These are phyloP conservation scores for Catocala fraxini DNA, from an alignment of 2,888 invertebrate species.

Conservation along the genomic window DNA sequence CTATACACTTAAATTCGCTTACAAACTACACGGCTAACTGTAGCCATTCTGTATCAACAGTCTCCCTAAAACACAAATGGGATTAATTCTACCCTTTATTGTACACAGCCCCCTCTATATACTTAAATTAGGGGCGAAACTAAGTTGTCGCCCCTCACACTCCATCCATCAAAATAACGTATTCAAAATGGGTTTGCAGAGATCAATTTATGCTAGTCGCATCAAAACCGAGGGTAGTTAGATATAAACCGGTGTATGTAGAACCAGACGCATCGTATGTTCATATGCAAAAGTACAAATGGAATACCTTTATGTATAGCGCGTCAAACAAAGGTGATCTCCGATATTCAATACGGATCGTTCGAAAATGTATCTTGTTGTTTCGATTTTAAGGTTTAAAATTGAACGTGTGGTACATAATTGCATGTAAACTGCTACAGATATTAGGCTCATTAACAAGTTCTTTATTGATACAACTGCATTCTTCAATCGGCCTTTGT, in stretches of 20 bases:
- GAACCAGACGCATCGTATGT: conserved; percentile 9
- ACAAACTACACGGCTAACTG: not conserved
- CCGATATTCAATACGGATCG: conserved; percentile 20
- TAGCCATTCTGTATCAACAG: conserved; percentile 12
- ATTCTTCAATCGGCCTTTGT: too few relatives aligned
- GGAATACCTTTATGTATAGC: conserved; percentile 9
- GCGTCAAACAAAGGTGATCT: conserved; percentile 29
- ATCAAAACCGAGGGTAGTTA: conserved; percentile 9
- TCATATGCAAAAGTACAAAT: conserved; percentile 13
- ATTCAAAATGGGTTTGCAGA: conserved; percentile 19
- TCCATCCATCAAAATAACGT: conserved; percentile 48
- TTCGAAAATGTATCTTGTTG: conserved; percentile 18
- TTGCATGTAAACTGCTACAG: too few relatives aligned
- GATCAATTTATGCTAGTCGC: conserved; percentile 29
- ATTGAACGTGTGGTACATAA: too few relatives aligned
- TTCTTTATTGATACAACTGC: too few relatives aligned
- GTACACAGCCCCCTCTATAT: conserved; percentile 30
- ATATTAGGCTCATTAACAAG: too few relatives aligned
- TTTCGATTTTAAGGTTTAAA: conserved; percentile 9
- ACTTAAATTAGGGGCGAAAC: conserved; percentile 47
- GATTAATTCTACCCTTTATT: conserved; percentile 54
- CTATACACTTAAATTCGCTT: too few relatives aligned
- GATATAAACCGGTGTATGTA: conserved; percentile 7
- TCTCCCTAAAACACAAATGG: conserved; percentile 42
- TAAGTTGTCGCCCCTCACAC: conserved; percentile 47